Conservation (phyloP, 2,797 vertebrate species). For the Trachurus trachurus region DNA sequence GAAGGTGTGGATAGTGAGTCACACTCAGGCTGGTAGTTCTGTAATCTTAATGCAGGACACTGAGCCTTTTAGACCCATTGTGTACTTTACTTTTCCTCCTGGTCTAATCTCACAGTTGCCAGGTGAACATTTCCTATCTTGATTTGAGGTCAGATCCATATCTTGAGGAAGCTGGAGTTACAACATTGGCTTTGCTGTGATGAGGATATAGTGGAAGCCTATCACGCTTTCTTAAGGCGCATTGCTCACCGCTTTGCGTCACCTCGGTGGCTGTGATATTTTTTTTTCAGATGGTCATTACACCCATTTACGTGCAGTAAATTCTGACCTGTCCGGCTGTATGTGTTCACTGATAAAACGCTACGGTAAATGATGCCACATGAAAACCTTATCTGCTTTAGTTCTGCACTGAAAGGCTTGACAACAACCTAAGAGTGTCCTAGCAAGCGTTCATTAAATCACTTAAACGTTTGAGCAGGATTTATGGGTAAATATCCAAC, state of each 20-base stretch:
- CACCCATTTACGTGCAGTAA: constrained; percentile 40
- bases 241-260: constrained; percentile 34
- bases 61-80: constrained; percentile 54
- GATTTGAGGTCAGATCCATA: constrained; percentile 67
- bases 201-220: constrained; percentile 36
- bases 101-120: constrained; percentile 65
- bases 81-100: constrained; percentile 56
- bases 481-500: constrained; percentile 56
- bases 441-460: constrained; percentile 49
- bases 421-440: constrained; percentile 26
- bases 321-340: constrained; percentile 30
- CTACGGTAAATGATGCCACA: constrained; percentile 29
- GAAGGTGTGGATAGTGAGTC: constrained; percentile 49
- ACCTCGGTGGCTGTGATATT: constrained; percentile 34
- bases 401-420: constrained; percentile 22
- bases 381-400: constrained; percentile 54
- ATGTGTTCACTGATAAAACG: constrained; percentile 60
- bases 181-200: constrained; percentile 37
- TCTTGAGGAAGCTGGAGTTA: constrained; percentile 62
- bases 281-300: constrained; percentile 38
- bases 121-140: constrained; percentile 65
- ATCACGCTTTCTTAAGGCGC: constrained; percentile 32
- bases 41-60: constrained; percentile 41
- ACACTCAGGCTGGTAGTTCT: constrained; percentile 35
- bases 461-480: constrained; percentile 35